Percentiles rank a stretch among this genome's conserved stretches.
phyloP scores from a whole-genome alignment of 2,888 invertebrate genomes.

The Oxytorus armatus region DNA sequence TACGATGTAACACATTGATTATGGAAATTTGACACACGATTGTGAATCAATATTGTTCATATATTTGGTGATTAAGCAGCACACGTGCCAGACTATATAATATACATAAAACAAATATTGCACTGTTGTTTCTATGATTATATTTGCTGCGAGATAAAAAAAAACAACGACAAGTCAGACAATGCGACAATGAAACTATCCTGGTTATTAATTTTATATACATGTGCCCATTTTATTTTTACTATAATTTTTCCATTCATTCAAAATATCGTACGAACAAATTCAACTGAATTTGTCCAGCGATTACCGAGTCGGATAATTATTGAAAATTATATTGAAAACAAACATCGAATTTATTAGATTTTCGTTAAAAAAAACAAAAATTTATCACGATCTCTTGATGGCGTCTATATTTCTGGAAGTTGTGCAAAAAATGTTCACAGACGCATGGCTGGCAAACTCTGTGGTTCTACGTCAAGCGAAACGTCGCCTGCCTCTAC shows the following conservation, averaged over 20 bases:
- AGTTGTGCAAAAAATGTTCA: conserved; percentile 83
- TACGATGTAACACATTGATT: conserved; percentile 66
- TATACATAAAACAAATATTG: conserved; percentile 46
- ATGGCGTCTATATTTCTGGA: conserved; percentile 72
- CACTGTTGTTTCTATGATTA: conserved; percentile 62
- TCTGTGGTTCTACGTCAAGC: conserved; percentile 84
- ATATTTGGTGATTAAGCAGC: conserved; percentile 73
- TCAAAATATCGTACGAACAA: not conserved
- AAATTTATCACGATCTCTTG: conserved; percentile 31
- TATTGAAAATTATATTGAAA: not conserved
- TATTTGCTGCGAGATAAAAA: conserved; percentile 39
- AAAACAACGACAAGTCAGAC: conserved; percentile 32
- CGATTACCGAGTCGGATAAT: not conserved
- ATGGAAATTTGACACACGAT: conserved; percentile 55
- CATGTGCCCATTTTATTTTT: not conserved
- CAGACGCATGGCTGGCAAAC: conserved; percentile 85
- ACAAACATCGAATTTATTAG: no score
- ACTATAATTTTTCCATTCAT: conserved; percentile 8
- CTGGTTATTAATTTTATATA: conserved; percentile 50
- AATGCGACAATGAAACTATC: conserved; percentile 46
- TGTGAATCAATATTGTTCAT: conserved; percentile 76
- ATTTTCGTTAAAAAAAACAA: conserved; percentile 19
- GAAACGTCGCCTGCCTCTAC: conserved; percentile 84
- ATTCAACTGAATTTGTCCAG: not conserved
- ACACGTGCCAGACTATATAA: conserved; percentile 57